These are phyloP conservation scores for Drosophila subpulchrella DNA, from an alignment of 1,140 invertebrate species.

Conservation along the genomic window DNA sequence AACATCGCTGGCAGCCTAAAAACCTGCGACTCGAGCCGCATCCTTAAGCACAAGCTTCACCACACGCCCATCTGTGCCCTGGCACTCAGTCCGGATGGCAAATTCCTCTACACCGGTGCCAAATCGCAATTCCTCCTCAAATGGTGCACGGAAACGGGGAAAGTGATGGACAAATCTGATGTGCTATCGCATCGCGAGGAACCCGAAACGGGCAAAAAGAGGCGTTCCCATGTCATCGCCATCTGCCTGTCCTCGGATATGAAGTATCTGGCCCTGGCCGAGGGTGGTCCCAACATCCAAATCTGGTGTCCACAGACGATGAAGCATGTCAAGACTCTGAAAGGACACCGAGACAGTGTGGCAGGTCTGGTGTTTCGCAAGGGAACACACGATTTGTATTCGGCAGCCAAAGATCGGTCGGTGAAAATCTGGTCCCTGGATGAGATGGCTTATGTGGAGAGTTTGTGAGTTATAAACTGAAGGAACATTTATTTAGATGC, in stretches of 20 bases:
- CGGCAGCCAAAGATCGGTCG: constrained; percentile 92
- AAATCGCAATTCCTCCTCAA: constrained; percentile 96
- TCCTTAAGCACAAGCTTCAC: constrained; percentile 90
- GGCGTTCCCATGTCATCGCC: constrained; percentile 86
- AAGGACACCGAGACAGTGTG: constrained; percentile 90
- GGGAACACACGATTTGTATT: constrained; percentile 95
- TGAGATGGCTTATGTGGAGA: constrained; percentile 98
- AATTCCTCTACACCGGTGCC: constrained; percentile 92
- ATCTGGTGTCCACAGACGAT: constrained; percentile 93
- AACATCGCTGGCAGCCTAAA: constrained; percentile 89
- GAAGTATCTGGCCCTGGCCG: constrained; percentile 94
- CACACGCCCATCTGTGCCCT: constrained; percentile 92
- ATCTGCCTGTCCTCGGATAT: constrained; percentile 93
- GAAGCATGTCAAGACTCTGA: constrained; percentile 92
- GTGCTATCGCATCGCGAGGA: constrained; percentile 85
- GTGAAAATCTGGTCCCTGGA: constrained; percentile 97
- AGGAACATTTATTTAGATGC: accelerated
- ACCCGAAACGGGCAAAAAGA: constrained; percentile 85
- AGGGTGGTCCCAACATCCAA: constrained; percentile 90
- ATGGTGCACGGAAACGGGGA: constrained; percentile 87
- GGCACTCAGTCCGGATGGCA: constrained; percentile 90
- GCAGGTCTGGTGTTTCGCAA: constrained; percentile 94
- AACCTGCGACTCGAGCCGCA: constrained; percentile 85
- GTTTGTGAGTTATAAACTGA: constrained; percentile 87
- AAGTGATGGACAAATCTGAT: constrained; percentile 66